Conservation (phyloP, 2,797 vertebrate species). For the Pseudochirops cupreus region DNA sequence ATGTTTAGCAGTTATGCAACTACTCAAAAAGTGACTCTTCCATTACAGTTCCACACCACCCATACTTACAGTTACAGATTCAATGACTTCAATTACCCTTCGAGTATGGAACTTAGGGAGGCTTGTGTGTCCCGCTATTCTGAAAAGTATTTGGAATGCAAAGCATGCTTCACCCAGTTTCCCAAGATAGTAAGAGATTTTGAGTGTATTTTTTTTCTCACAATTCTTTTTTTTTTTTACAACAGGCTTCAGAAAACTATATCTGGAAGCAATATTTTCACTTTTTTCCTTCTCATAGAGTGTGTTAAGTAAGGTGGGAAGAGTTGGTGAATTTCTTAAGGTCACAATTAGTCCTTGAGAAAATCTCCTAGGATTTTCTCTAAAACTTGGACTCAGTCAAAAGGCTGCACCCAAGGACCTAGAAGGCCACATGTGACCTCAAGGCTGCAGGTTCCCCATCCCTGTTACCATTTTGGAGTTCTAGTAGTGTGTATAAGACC, state of each 20-base stretch:
- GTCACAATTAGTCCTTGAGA: constrained; percentile 30
- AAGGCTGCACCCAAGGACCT: too few species aligned
- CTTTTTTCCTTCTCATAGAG: constrained; percentile 13
- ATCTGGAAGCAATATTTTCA: constrained; percentile 19
- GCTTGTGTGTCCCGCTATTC: neutral
- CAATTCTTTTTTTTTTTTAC: constrained; percentile 33
- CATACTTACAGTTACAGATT: neutral
- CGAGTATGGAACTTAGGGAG: neutral
- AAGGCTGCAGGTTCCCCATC: too few species aligned
- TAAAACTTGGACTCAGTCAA: too few species aligned
- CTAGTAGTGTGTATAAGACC: neutral
- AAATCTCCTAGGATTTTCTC: too few species aligned
- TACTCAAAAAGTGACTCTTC: neutral
- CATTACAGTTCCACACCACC: neutral
- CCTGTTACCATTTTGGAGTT: neutral
- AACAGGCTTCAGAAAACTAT: constrained; percentile 29
- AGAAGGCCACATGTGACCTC: too few species aligned
- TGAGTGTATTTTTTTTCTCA: constrained; percentile 15
- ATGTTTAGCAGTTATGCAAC: neutral
- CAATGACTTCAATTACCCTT: neutral
- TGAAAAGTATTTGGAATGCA: constrained; percentile 40
- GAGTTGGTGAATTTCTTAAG: constrained; percentile 16
- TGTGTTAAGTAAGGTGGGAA: constrained; percentile 38
- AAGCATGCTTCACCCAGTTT: neutral
- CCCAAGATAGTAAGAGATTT: neutral